These are phyloP conservation scores for Mya arenaria DNA, from an alignment of 1,140 invertebrate species.

Conservation along the genomic window DNA sequence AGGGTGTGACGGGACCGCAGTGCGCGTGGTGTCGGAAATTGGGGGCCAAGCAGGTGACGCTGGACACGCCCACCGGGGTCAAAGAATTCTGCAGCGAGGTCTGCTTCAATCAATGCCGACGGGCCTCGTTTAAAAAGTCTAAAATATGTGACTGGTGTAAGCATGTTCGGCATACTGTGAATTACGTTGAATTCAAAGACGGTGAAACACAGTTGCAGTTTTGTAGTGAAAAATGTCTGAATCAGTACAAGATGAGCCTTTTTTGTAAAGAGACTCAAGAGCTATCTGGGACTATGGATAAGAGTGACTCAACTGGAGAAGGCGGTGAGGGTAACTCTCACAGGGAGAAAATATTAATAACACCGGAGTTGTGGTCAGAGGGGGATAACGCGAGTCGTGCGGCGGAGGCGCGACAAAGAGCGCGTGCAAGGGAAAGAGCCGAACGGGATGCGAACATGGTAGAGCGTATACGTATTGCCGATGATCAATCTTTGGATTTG, in stretches of 20 bases:
- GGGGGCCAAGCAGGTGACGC: conserved; percentile 80
- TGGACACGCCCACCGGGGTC: conserved; percentile 73
- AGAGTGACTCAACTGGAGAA: conserved; percentile 77
- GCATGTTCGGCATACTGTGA: conserved; percentile 94
- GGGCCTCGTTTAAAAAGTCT: conserved; percentile 94
- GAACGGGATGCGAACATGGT: conserved; percentile 25
- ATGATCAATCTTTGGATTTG: neutral
- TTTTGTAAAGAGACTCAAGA: conserved; percentile 95
- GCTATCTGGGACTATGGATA: conserved; percentile 86
- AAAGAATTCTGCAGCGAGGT: conserved; percentile 91
- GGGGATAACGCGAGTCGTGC: conserved; percentile 39
- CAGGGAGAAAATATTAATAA: conserved; percentile 85
- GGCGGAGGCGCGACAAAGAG: conserved; percentile 21
- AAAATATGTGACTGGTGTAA: conserved; percentile 97
- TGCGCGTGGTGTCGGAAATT: conserved; percentile 84
- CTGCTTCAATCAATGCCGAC: conserved; percentile 92
- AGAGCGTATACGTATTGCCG: neutral
- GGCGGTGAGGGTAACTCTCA: conserved; percentile 41
- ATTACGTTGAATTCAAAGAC: conserved; percentile 92
- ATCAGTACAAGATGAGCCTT: conserved; percentile 98
- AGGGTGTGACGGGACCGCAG: neutral
- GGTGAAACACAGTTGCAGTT: conserved; percentile 83
- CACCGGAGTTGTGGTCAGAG: conserved; percentile 89
- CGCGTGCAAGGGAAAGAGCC: conserved; percentile 78
- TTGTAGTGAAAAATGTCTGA: conserved; percentile 93